Percentiles rank a stretch among this genome's conserved stretches.
Conservation (phyloP, 2,113 vertebrate species). For the Psilopsiagon aurifrons region DNA sequence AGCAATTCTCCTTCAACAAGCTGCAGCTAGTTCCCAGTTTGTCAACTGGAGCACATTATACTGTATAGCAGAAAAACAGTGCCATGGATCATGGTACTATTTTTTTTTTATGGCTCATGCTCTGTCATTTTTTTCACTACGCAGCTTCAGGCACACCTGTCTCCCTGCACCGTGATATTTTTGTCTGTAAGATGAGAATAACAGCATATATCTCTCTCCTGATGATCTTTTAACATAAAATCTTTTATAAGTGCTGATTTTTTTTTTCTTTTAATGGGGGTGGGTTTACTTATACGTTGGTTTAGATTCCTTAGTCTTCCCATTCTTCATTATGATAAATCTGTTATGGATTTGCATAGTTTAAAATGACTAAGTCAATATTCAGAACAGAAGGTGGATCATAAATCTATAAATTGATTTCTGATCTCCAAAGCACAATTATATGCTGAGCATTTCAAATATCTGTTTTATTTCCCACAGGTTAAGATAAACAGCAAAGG, state of each 20-base stretch:
- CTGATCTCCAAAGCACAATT: neutral
- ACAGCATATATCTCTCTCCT: neutral
- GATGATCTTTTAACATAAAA: neutral
- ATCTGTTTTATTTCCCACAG: constrained; percentile 66
- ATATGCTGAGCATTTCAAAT: neutral
- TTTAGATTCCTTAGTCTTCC: neutral
- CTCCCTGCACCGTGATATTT: neutral
- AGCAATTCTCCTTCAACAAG: neutral
- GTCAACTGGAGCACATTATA: neutral
- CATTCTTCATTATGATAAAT: neutral
- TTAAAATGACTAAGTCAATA: neutral
- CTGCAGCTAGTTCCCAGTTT: neutral
- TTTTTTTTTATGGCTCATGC: neutral
- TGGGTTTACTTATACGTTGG: neutral
- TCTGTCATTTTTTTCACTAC: neutral
- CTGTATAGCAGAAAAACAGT: neutral
- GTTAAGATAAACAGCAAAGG: constrained; percentile 96
- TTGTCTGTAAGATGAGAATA: neutral
- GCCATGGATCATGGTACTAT: neutral
- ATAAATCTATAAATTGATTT: neutral
- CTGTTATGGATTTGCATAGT: neutral
- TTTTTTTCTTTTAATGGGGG: neutral
- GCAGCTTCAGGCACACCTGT: neutral
- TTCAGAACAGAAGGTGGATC: neutral
- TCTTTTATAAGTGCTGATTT: neutral